Evolutionary conservation across 1,140 invertebrate genomes (phyloP), one percentile per base, ranked within the genome.

Genomic region (Tetramorium alpestre): DNA sequence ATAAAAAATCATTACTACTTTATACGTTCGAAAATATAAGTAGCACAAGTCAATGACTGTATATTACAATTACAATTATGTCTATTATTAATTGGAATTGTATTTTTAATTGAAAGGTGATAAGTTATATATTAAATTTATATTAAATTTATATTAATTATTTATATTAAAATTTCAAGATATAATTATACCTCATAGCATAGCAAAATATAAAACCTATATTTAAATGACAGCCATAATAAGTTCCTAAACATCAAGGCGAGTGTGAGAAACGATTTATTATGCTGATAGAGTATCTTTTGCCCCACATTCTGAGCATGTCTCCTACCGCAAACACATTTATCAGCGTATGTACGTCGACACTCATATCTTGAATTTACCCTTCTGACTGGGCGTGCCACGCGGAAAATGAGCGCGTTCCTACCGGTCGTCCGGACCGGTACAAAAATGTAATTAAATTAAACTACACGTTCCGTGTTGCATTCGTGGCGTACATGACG

Each of bases 301-400:
- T 81, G 64, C 22, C 54, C 33, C n/a, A 58, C 13, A 81, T 72
- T 81, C 47, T 41, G 44, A 44, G 22, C 78, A 56, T 72, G 33
- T 72, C 33, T 81, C 16, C 67, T 70, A 47, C 47, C 78, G 28
- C 70, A 86, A 86, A 69, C 62, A 65, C 75, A 80, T 86, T 81
- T 80, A 81, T 86, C 84, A 86, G 13, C 25, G 38, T 38, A 33
- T 18, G 22, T 54, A 78, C 67, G 70, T 85, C 80, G 80, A 47
- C 54, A 60, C 80, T 70, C 81, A 85, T 85, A 85, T 85, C 81
- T 75, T 56, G 41, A 73, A 85, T 85, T 76, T 85, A 76, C 72
- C 41, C 80, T 54, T 38, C 67, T 33, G 33, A 41, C 81, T 16
- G 70, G 8, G 18, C 25, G 28, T 60, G 33, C 69, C 25, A 22